These are phyloP conservation scores for Drosophila asahinai DNA, from an alignment of 1,140 invertebrate genomes.

Conservation along the genomic window DNA sequence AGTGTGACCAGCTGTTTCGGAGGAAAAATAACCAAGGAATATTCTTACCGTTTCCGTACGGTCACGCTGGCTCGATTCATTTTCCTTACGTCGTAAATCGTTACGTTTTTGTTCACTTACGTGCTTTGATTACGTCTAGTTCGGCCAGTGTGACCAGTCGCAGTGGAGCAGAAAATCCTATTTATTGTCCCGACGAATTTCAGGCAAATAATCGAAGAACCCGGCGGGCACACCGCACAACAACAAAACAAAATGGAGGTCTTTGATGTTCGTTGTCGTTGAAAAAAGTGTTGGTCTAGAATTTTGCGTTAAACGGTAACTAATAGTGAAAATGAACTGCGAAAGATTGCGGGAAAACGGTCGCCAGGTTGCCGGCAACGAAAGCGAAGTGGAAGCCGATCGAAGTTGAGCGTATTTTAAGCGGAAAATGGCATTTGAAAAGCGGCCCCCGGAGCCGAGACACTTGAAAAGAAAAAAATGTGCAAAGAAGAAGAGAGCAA, in stretches of 20 bases:
- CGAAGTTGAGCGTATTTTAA: constrained; percentile 66
- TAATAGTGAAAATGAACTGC: constrained; percentile 71
- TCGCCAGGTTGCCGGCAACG: constrained; percentile 58
- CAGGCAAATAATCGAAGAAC: not conserved
- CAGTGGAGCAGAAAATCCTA: not conserved
- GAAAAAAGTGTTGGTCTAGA: constrained; percentile 75
- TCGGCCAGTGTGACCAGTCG: not conserved
- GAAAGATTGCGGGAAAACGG: constrained; percentile 59
- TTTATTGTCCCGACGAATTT: not conserved
- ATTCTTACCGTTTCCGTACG: too few species aligned
- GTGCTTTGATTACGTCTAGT: too few species aligned
- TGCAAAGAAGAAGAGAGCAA: constrained; percentile 80
- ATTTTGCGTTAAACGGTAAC: constrained; percentile 82
- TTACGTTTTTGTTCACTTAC: too few species aligned
- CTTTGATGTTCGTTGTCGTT: constrained; percentile 83
- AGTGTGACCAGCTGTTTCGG: too few species aligned
- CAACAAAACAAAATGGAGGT: constrained; percentile 85
- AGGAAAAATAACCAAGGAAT: too few species aligned
- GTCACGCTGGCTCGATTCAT: too few species aligned
- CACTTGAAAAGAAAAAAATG: constrained; percentile 81
- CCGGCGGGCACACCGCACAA: constrained; percentile 9
- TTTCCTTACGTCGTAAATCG: too few species aligned
- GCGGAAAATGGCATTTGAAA: constrained; percentile 73
- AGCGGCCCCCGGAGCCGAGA: constrained; percentile 51
- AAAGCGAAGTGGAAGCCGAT: constrained; percentile 35